Percentiles rank a stretch among this genome's conserved stretches.
These are phyloP conservation scores for Microchrysa polita DNA, from an alignment of 2,888 invertebrate genomes.

Conservation along the genomic window DNA sequence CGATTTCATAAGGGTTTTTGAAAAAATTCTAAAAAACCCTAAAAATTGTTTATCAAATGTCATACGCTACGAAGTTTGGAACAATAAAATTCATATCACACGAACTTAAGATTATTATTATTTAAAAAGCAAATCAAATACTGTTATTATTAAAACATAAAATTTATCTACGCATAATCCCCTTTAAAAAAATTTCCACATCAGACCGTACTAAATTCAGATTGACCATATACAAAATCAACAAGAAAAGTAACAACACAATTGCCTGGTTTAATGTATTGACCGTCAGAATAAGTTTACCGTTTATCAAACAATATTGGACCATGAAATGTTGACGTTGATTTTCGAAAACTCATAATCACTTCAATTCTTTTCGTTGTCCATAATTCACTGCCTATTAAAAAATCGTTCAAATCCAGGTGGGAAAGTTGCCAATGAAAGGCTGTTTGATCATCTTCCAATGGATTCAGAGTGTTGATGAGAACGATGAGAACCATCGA, in stretches of 20 bases:
- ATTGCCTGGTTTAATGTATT: background rate
- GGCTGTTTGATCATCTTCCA: background rate
- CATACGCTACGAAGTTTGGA: too few relatives aligned
- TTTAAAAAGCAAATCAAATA: background rate
- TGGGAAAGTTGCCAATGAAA: background rate
- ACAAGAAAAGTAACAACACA: background rate
- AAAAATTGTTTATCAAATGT: too few relatives aligned
- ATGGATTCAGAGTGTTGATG: background rate
- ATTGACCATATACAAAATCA: conserved; percentile 4
- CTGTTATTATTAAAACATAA: conserved; percentile 20
- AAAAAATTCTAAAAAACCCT: too few relatives aligned
- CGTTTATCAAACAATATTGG: background rate
- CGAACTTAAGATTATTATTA: background rate
- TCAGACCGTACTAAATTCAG: background rate
- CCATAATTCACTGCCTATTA: conserved; percentile 3
- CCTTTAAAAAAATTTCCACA: background rate
- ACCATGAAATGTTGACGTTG: background rate
- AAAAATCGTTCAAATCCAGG: background rate
- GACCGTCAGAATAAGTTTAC: background rate
- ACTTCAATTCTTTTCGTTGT: background rate
- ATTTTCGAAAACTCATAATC: background rate
- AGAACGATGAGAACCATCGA: background rate
- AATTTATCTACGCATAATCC: conserved; percentile 12
- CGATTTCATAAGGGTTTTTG: too few relatives aligned
- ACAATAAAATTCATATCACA: too few relatives aligned